phyloP scores from a whole-genome alignment of 2,797 vertebrate species.

The Merluccius polli region DNA sequence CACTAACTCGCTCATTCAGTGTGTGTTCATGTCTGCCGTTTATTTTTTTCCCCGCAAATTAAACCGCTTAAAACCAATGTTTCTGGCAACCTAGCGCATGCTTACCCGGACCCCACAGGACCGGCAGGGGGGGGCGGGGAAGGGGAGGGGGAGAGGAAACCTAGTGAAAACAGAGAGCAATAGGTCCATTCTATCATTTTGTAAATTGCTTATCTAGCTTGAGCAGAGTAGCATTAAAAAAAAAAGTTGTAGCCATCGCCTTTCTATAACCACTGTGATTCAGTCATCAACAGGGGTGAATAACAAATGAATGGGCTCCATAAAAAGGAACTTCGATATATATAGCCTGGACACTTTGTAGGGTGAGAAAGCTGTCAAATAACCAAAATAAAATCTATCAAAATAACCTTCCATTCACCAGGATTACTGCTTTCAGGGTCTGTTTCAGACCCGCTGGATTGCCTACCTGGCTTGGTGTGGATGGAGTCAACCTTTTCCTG shows the following conservation, averaged over 20 bases:
- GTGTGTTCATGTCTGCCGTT: slow-evolving; percentile 35
- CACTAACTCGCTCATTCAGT: slow-evolving; percentile 30
- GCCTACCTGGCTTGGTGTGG: slow-evolving; percentile 41
- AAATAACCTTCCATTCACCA: slow-evolving; percentile 50
- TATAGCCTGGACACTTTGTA: background rate
- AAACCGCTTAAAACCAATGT: slow-evolving; percentile 40
- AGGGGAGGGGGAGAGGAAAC: background rate
- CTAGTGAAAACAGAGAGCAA: slow-evolving; percentile 23
- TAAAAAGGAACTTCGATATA: slow-evolving; percentile 30
- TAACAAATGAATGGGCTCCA: slow-evolving; percentile 55
- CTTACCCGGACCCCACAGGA: slow-evolving; percentile 37
- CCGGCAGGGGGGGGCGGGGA: background rate
- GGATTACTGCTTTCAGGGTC: slow-evolving; percentile 40
- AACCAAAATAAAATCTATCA: too few species aligned
- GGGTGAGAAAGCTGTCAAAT: slow-evolving; percentile 21
- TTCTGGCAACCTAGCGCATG: slow-evolving; percentile 45
- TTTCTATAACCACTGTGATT: slow-evolving; percentile 51
- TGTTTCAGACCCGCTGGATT: slow-evolving; percentile 43
- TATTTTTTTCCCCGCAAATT: slow-evolving; percentile 35
- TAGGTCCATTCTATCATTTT: slow-evolving; percentile 52
- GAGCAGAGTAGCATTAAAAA: slow-evolving; percentile 29
- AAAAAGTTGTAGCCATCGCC: slow-evolving; percentile 29
- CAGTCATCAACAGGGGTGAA: slow-evolving; percentile 48
- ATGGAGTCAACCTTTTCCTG: slow-evolving; percentile 20
- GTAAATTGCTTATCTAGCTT: slow-evolving; percentile 58